These are phyloP conservation scores for Pseudomyrmex cubaensis DNA, from an alignment of 1,140 invertebrate genomes.

Conservation along the genomic window DNA sequence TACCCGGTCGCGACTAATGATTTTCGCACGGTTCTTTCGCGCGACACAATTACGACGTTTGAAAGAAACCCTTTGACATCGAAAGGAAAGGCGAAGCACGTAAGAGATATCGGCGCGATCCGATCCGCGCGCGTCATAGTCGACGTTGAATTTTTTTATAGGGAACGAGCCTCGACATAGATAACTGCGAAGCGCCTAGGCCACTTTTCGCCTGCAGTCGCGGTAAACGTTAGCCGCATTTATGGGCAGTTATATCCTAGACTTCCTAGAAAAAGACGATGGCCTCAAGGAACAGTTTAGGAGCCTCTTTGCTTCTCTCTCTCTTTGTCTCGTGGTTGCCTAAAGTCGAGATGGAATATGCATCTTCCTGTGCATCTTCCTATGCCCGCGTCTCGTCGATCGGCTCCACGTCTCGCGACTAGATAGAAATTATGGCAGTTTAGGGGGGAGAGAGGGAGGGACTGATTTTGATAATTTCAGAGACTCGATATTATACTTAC, in stretches of 20 bases:
- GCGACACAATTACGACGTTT: neutral
- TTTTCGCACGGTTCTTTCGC: neutral
- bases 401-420: conserved; percentile 50
- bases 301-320: conserved; percentile 4
- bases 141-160: neutral
- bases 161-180: neutral
- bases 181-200: conserved; percentile 13
- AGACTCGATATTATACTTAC: conserved; percentile 71
- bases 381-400: conserved; percentile 36
- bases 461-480: conserved; percentile 76
- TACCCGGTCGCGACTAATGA: neutral
- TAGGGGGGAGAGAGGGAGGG: conserved; percentile 25
- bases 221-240: conserved; percentile 56
- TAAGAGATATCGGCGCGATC: neutral
- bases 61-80: too few species aligned
- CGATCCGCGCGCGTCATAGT: neutral
- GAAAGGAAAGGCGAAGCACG: neutral
- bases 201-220: conserved; percentile 47
- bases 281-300: conserved; percentile 68
- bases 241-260: conserved; percentile 63
- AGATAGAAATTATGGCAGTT: conserved; percentile 60
- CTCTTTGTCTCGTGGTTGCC: conserved; percentile 6
- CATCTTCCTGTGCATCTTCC: conserved; percentile 63
- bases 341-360: conserved; percentile 63
- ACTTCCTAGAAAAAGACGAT: conserved; percentile 68